Conservation (phyloP, 2,797 vertebrate species). For the Mallotus villosus region DNA sequence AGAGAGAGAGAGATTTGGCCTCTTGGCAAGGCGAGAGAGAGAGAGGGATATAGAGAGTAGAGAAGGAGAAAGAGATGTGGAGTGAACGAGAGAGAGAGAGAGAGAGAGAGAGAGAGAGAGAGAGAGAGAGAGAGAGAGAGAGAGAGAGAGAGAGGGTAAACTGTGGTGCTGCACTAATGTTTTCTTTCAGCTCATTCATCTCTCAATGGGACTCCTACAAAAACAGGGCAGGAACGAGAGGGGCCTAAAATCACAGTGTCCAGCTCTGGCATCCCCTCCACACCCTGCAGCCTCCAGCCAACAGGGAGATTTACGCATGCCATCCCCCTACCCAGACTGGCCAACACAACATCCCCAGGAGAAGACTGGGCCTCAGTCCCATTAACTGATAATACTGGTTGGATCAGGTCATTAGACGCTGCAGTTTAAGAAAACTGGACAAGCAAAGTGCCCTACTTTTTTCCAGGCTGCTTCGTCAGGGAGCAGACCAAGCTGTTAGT, state of each 20-base stretch:
- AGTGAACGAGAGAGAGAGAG: not conserved
- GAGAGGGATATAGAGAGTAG: not conserved
- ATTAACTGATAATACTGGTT: not conserved
- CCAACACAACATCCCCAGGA: slow-evolving; percentile 29
- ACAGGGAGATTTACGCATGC: slow-evolving; percentile 51
- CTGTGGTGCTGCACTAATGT: slow-evolving; percentile 45
- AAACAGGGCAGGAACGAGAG: slow-evolving; percentile 49
- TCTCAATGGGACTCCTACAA: slow-evolving; percentile 51
- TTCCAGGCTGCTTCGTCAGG: not conserved
- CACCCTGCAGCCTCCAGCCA: slow-evolving; percentile 41
- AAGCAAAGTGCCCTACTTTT: not conserved
- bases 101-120: not conserved
- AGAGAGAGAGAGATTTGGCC: not conserved
- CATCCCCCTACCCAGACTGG: slow-evolving; percentile 22
- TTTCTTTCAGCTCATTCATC: slow-evolving; percentile 65
- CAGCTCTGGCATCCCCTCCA: slow-evolving; percentile 32
- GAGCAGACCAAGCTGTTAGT: no score
- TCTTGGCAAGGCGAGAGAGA: not conserved
- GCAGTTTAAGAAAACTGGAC: no score
- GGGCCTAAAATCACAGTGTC: slow-evolving; percentile 61
- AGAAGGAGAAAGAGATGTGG: not conserved
- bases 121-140: not conserved
- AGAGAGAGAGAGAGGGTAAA: slow-evolving; percentile 29
- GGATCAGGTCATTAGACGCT: not conserved
- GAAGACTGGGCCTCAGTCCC: not conserved